These are phyloP conservation scores for Heliopora coerulea DNA, from an alignment of 92 coral and sea anemone species.

Conservation along the genomic window DNA sequence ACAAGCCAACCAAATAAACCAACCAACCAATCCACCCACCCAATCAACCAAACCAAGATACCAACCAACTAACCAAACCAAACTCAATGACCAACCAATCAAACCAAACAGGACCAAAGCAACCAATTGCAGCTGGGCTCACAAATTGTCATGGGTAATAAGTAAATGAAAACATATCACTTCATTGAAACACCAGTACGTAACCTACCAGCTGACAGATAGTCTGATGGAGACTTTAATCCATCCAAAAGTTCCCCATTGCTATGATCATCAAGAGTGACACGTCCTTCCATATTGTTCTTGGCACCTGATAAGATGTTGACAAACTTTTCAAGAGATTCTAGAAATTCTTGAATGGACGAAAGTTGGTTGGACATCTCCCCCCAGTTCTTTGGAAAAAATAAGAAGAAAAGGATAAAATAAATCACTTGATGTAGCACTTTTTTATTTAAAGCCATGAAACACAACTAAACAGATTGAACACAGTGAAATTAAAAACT, in stretches of 20 bases:
- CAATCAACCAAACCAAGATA: too few relatives aligned
- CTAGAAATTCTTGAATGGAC: conserved; percentile 91
- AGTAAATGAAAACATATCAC: too few relatives aligned
- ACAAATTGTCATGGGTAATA: too few relatives aligned
- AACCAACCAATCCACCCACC: too few relatives aligned
- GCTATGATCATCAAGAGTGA: conserved; percentile 87
- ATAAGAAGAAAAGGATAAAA: background rate
- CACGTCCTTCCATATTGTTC: conserved; percentile 79
- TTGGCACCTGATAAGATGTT: conserved; percentile 87
- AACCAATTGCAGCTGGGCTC: background rate
- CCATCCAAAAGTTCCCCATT: conserved; percentile 67
- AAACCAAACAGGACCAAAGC: too few relatives aligned
- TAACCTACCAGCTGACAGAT: conserved; percentile 77
- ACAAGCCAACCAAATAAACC: too few relatives aligned
- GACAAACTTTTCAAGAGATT: conserved; percentile 86
- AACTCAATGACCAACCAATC: too few relatives aligned
- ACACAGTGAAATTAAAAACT: too few relatives aligned
- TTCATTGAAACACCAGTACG: background rate
- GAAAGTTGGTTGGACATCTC: conserved; percentile 76
- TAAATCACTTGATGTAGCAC: too few relatives aligned
- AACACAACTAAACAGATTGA: too few relatives aligned
- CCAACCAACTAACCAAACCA: too few relatives aligned
- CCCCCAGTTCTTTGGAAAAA: conserved; percentile 78
- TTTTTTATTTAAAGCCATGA: too few relatives aligned
- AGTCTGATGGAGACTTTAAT: conserved; percentile 85